Evolutionary conservation across 2,113 vertebrate species (phyloP).

Genomic region (Istiophorus platypterus): DNA sequence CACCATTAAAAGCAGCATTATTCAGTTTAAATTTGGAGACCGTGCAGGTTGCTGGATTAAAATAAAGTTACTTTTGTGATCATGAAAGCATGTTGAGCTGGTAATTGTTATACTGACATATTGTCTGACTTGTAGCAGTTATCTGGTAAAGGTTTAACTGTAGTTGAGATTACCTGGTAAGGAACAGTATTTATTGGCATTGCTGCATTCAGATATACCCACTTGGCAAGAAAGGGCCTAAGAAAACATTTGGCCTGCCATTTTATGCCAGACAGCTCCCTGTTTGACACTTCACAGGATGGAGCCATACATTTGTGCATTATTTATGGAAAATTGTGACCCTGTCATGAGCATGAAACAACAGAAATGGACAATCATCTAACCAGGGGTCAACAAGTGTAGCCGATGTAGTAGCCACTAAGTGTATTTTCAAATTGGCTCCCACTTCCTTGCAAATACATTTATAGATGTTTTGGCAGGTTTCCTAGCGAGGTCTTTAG

Average conservation of each 20-base stretch:
- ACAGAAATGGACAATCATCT: background rate
- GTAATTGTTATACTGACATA: background rate
- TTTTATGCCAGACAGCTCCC: background rate
- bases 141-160: background rate
- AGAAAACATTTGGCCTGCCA: background rate
- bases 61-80: background rate
- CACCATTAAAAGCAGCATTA: background rate
- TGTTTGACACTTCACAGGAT: background rate
- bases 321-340: background rate
- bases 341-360: background rate
- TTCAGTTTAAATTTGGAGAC: background rate
- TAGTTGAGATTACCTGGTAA: background rate
- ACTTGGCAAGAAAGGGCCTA: background rate
- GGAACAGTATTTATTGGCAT: background rate
- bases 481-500: background rate
- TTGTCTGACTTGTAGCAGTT: background rate
- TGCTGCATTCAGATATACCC: background rate
- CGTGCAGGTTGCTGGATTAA: background rate
- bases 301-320: background rate
- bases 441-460: background rate
- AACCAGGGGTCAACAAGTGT: background rate
- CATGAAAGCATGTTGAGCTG: background rate
- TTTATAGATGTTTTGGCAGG: conserved; percentile 16
- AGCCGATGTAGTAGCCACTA: background rate
- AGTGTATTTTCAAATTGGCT: conserved; percentile 6